Evolutionary conservation across 2,888 invertebrate species (phyloP), one percentile per base, ranked within the genome.

Genomic region (Hirtodrosophila trivittata): DNA sequence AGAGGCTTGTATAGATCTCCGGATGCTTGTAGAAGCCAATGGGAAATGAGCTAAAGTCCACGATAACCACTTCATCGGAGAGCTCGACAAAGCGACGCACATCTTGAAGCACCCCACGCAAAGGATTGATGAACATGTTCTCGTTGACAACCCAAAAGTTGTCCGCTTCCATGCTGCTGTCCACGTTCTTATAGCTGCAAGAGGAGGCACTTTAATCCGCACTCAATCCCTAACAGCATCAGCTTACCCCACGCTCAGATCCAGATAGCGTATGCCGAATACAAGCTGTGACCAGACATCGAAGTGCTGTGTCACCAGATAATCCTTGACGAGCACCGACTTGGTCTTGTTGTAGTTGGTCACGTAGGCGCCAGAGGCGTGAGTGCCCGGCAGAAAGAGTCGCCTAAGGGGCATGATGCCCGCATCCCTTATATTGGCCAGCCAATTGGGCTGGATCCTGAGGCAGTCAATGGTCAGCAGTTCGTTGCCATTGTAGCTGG

Each of bases 11-110:
- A 76, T 94, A 94, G 12, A 91, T 68, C 46, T 89, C 87, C 1
- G 87, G 88, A 47, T 89, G 87, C 43, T 89, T 89, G 62, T 89
- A 89, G 70, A 91, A 91, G 3, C 91, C 91, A 28, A 90, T 86
- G 0, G 96, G 96, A 89, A 97, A 96, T 62, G 95, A 93, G 82
- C 96, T 96, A 39, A 97, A 95, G 85, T 97, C 96, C 43, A 97
- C 89, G 63, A 97, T 93, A 7, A 97, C 92, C 26, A 96, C 91
- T 92, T 96, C 96, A 63, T 93, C 91, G 0, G 96, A 94, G 32
- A 91, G 89, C 75, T 93, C 92, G 37, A 95, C 90, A 89, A 96
- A 96, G 37, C 92, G 92, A 75, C 92, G 92, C 9, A 96, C 93
- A 89, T 95, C 94, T 73, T 91, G 92, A n/a, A 96, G 90, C 25